Evolutionary conservation across 2,797 vertebrate genomes (phyloP), one percentile per base, ranked within the genome.

Genomic region (Sphenodon punctatus): DNA sequence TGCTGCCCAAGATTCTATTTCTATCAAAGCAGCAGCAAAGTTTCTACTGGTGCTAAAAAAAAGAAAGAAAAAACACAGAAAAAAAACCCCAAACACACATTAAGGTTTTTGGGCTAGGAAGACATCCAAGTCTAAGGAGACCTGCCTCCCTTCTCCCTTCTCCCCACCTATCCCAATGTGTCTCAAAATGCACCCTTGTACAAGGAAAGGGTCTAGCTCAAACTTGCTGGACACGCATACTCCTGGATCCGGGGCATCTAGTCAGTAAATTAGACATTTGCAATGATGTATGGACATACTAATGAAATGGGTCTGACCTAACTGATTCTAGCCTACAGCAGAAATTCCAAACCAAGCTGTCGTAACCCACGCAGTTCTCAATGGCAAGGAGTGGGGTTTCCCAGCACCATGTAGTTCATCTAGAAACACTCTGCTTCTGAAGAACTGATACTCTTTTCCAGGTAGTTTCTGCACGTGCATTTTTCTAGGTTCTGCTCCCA

Each of bases 111-210:
- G n/a, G n/a, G n/a, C n/a, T n/a, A 61, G 49, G 67, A 80, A 32
- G 88, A 84, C 51, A 71, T 80, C 90, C 80, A 20, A 41, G 67
- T 82, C 61, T 5, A 80, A 59, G 51, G 51, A 27, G 49, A 82
- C 78, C 78, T 83, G 63, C 30, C 22, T 53, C 30, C 78, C 61
- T 75, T 67, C 56, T 60, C 75, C 80, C 82, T 55, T 30, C 23
- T 7, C 10, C 2, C 20, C 19, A 36, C 27, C 43, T 38, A 66
- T 76, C 82, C 76, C 78, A 77, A 90, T 89, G 88, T n/a, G n/a
- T n/a, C n/a, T n/a, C n/a, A n/a, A n/a, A n/a, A n/a, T n/a, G 89
- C 84, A 93, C 88, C 86, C 88, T 89, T 77, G n/a, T 48, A 67
- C 67, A 59, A 87, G n/a, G 68, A 82, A 53, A 53, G n/a, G 49